Evolutionary conservation across 1,140 invertebrate genomes (phyloP).

Genomic region (Neodiprion fabricii): DNA sequence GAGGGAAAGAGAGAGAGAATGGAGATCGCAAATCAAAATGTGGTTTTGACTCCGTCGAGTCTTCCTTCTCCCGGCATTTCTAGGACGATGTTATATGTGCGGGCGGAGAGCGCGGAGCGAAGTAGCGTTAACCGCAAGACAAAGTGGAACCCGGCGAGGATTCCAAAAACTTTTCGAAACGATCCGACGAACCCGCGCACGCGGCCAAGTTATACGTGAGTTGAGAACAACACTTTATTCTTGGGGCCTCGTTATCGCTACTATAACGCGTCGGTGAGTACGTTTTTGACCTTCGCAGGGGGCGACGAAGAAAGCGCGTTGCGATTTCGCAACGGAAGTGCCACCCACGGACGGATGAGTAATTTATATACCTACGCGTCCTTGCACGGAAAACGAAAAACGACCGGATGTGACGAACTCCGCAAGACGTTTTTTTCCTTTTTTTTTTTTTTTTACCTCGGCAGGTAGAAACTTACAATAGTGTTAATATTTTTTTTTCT

Average conservation of each 20-base stretch:
- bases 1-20: not conserved
- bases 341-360: not conserved
- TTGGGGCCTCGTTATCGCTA: constrained; percentile 1
- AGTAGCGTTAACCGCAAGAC: not conserved
- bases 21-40: not conserved
- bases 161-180: constrained; percentile 7
- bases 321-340: not conserved
- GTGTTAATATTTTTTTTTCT: too few relatives aligned
- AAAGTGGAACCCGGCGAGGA: not conserved
- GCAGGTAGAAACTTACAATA: too few relatives aligned
- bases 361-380: not conserved
- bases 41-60: not conserved
- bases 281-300: not conserved
- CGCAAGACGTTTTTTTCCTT: too few relatives aligned
- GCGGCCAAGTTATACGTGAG: not conserved
- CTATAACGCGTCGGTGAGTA: constrained; percentile 4
- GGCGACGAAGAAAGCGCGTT: not conserved
- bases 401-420: too few relatives aligned
- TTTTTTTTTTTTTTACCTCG: too few relatives aligned
- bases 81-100: not conserved
- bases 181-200: not conserved
- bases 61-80: not conserved
- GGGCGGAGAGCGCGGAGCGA: not conserved
- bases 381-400: not conserved
- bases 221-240: constrained; percentile 2